Evolutionary conservation across 1,140 invertebrate species (phyloP), one percentile per base, ranked within the genome.

Genomic region (Bilobella aurantiaca): DNA sequence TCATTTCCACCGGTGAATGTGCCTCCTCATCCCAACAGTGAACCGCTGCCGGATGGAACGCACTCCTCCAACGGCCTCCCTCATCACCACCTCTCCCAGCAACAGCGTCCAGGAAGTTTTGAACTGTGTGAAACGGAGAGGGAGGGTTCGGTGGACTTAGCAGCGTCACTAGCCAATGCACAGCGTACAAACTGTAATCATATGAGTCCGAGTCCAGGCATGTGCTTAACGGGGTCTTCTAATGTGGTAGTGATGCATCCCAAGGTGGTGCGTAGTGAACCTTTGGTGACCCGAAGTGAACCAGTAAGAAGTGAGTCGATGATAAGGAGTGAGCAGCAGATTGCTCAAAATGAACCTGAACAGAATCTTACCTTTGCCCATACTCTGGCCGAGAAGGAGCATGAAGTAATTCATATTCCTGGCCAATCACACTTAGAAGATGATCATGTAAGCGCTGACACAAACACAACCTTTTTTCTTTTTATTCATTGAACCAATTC

Each of bases 11-110:
- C 12, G 23, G 8, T 23, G 49, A 53, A 23, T 23, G 49, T 53
- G 49, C 49, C 49, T 53, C 49, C n/a, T n/a, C n/a, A n/a, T n/a
- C n/a, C n/a, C n/a, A n/a, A n/a, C 8, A 42, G 37, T 42, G 37
- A 42, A n/a, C 37, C 37, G 8, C 8, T 42, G 8, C 37, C 8
- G 37, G n/a, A 42, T 42, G 37, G 8, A n/a, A 8, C 37, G 8
- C n/a, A 42, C n/a, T 42, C 49, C 23, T 53, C 49, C 49, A 53
- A 53, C 25, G 49, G 49, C 14, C 49, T 53, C 14, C 3, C 49
- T 53, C 49, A 8, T 23, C 49, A 53, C 5, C 49, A 53, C 14
- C 49, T n/a, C n/a, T n/a, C n/a, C n/a, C n/a, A n/a, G n/a, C n/a
- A n/a, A n/a, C n/a, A n/a, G n/a, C n/a, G n/a, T n/a, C n/a, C n/a